phyloP scores from a whole-genome alignment of 2,113 vertebrate genomes.

The Halichoerus grypus region DNA sequence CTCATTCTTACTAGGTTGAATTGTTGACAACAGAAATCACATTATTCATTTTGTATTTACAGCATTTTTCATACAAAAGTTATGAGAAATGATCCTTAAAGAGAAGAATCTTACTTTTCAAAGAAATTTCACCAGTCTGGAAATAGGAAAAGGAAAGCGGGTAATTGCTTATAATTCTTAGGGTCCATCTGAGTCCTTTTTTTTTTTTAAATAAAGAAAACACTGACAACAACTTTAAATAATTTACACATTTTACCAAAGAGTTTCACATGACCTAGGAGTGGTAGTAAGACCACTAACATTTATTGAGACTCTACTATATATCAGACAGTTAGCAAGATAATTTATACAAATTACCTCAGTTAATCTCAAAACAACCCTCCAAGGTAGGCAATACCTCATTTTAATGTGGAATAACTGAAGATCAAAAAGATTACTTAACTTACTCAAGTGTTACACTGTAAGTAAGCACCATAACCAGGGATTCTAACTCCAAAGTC shows the following conservation, averaged over 20 bases:
- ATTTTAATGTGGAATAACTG: conserved; percentile 33
- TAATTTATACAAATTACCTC: conserved; percentile 50
- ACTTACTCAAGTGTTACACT: conserved; percentile 47
- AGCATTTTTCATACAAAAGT: neutral
- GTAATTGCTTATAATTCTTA: conserved; percentile 26
- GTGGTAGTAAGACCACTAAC: neutral
- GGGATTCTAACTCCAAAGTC: conserved; percentile 60
- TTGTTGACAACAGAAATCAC: conserved; percentile 33
- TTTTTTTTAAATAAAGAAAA: conserved; percentile 33
- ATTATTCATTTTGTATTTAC: conserved; percentile 46
- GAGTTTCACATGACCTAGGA: conserved; percentile 27
- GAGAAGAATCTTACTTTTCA: conserved; percentile 15
- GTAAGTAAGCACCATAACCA: conserved; percentile 37
- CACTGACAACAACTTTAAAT: conserved; percentile 21
- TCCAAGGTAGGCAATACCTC: neutral
- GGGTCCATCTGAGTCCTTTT: neutral
- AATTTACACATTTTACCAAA: conserved; percentile 52
- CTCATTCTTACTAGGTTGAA: neutral
- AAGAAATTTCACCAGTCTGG: conserved; percentile 10
- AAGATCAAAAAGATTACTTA: conserved; percentile 55
- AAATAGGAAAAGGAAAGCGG: neutral
- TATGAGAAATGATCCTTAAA: conserved; percentile 27
- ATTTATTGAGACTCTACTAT: conserved; percentile 45
- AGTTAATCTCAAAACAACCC: conserved; percentile 45
- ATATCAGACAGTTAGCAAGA: conserved; percentile 43